These are phyloP conservation scores for Lasioglossum lativentre DNA, from an alignment of 2,888 invertebrate genomes.

Conservation along the genomic window DNA sequence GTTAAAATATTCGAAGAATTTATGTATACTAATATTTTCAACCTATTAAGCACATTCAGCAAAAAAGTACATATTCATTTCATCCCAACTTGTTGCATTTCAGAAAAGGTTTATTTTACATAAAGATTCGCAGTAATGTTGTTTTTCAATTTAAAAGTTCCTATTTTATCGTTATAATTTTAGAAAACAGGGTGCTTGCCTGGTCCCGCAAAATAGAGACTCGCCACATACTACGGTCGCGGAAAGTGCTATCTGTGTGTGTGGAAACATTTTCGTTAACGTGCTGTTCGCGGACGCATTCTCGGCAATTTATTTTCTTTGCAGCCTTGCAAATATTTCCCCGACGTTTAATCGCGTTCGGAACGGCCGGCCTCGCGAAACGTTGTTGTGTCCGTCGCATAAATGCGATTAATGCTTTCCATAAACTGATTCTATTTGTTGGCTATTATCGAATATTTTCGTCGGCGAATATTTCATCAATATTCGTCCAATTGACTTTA, in stretches of 20 bases:
- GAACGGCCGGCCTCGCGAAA: neutral
- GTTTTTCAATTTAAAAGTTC: neutral
- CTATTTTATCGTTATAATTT: constrained; percentile 3
- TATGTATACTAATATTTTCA: too few species aligned
- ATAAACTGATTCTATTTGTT: constrained; percentile 12
- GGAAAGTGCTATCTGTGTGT: constrained; percentile 3
- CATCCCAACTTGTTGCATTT: too few species aligned
- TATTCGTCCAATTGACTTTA: neutral
- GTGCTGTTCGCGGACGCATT: constrained; percentile 18
- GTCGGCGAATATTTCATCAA: constrained; percentile 19
- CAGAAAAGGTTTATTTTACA: too few species aligned
- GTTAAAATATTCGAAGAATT: too few species aligned
- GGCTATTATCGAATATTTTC: neutral
- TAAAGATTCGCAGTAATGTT: neutral
- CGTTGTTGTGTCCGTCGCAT: neutral
- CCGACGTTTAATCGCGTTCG: constrained; percentile 29
- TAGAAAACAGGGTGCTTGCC: neutral
- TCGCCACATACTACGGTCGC: neutral
- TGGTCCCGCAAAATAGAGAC: neutral
- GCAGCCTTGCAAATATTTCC: constrained; percentile 27
- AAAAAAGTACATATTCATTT: too few species aligned
- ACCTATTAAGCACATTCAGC: too few species aligned
- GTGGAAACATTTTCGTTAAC: constrained; percentile 28
- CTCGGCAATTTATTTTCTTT: constrained; percentile 36
- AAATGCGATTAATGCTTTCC: neutral